Percentiles rank a stretch among this genome's conserved stretches.
These are phyloP conservation scores for Elymnias hypermnestra DNA, from an alignment of 1,140 invertebrate species.

Conservation along the genomic window DNA sequence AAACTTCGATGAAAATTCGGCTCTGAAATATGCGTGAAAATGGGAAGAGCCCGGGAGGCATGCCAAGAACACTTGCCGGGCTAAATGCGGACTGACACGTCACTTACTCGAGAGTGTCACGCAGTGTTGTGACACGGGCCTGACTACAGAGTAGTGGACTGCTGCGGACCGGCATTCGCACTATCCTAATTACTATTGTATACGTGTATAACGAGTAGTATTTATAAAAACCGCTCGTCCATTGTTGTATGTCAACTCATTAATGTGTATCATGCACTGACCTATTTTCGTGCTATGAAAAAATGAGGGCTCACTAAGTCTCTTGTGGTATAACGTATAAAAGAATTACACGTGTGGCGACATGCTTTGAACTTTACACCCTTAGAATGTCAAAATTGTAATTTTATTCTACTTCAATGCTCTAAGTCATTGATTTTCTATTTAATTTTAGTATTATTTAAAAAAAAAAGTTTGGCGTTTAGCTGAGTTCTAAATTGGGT, in stretches of 20 bases:
- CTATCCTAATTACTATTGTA: slow-evolving; percentile 24
- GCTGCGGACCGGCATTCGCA: background rate
- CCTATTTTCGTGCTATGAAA: slow-evolving; percentile 5
- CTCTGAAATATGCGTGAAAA: slow-evolving; percentile 30
- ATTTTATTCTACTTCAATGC: no score
- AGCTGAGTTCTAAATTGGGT: no score
- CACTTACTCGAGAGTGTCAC: slow-evolving; percentile 46
- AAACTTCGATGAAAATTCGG: slow-evolving; percentile 23
- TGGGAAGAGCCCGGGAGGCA: slow-evolving; percentile 45
- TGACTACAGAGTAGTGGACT: background rate
- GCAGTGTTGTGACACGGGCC: slow-evolving; percentile 23
- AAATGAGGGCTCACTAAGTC: background rate
- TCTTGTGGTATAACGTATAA: no score
- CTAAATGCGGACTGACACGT: slow-evolving; percentile 60
- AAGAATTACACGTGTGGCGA: no score
- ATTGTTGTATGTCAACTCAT: slow-evolving; percentile 18
- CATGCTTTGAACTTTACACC: no score
- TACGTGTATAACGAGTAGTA: slow-evolving; percentile 13
- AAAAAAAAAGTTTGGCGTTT: no score
- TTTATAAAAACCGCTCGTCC: slow-evolving; percentile 2
- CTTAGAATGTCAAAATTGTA: no score
- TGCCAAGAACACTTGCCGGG: slow-evolving; percentile 54
- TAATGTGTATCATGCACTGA: slow-evolving; percentile 15
- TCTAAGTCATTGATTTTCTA: no score
- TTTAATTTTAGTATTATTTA: no score